A percentile compares a stretch with the other conserved stretches of the same genome.
Conservation (phyloP, 2,888 invertebrate species). For the Folsomia manolachei region DNA sequence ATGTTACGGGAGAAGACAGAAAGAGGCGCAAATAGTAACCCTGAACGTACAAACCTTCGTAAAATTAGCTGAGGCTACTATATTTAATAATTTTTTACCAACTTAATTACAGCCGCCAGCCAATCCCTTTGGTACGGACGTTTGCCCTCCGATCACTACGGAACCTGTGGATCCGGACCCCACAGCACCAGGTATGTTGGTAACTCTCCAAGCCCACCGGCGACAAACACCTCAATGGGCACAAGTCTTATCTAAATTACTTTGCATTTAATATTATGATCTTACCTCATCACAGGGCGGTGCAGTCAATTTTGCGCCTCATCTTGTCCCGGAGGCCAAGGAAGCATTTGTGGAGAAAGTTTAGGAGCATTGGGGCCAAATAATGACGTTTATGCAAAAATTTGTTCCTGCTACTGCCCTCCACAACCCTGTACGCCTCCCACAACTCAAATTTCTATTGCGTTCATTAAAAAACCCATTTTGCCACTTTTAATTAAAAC, state of each 20-base stretch:
- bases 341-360: constrained; percentile 18
- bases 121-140: neutral
- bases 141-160: neutral
- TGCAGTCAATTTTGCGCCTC: neutral
- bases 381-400: constrained; percentile 2
- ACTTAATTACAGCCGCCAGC: neutral
- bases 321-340: neutral
- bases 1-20: too few species aligned
- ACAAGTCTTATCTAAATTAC: too few species aligned
- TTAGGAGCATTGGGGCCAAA: constrained; percentile 1
- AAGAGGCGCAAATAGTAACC: too few species aligned
- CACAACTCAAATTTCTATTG: neutral
- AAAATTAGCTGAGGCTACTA: neutral
- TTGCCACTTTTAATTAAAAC: neutral
- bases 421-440: constrained; percentile 5
- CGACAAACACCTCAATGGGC: too few species aligned
- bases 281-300: too few species aligned
- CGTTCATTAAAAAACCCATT: neutral
- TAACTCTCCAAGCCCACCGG: too few species aligned
- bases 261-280: too few species aligned
- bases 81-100: too few species aligned
- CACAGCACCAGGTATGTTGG: too few species aligned
- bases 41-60: too few species aligned
- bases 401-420: constrained; percentile 19
- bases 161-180: neutral